phyloP scores from a whole-genome alignment of 2,113 vertebrate species.

The Otolemur garnettii region DNA sequence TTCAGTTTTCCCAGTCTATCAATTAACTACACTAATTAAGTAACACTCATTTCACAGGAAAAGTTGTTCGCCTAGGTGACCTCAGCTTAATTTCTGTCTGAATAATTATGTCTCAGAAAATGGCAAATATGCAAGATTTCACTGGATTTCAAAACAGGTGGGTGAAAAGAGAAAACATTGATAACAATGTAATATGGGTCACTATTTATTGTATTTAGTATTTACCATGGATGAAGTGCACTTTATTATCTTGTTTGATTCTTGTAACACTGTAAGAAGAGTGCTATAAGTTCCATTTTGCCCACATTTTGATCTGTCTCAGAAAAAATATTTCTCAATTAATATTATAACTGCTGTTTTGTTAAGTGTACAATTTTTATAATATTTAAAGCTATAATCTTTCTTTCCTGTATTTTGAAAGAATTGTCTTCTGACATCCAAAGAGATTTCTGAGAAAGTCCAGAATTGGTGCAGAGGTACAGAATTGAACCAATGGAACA shows the following conservation, averaged over 20 bases:
- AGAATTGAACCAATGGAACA: background rate
- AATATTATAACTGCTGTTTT: background rate
- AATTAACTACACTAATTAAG: background rate
- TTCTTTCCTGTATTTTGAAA: background rate
- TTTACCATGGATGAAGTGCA: background rate
- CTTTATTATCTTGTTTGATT: background rate
- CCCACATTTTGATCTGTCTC: background rate
- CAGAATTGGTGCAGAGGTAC: background rate
- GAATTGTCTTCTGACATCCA: background rate
- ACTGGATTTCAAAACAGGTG: background rate
- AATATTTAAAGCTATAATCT: background rate
- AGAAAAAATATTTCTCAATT: background rate
- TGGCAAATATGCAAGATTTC: background rate
- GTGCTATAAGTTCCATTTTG: background rate
- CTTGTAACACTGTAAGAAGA: background rate
- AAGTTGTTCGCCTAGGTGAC: background rate
- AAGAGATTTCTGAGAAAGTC: background rate
- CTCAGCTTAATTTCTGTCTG: background rate
- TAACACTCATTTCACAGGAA: background rate
- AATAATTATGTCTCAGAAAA: background rate
- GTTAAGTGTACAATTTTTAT: background rate
- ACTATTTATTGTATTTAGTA: background rate
- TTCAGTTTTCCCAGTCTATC: background rate
- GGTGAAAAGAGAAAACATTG: background rate
- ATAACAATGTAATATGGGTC: background rate